These are phyloP conservation scores for Ameiurus melas DNA, from an alignment of 2,113 vertebrate species.

Conservation along the genomic window DNA sequence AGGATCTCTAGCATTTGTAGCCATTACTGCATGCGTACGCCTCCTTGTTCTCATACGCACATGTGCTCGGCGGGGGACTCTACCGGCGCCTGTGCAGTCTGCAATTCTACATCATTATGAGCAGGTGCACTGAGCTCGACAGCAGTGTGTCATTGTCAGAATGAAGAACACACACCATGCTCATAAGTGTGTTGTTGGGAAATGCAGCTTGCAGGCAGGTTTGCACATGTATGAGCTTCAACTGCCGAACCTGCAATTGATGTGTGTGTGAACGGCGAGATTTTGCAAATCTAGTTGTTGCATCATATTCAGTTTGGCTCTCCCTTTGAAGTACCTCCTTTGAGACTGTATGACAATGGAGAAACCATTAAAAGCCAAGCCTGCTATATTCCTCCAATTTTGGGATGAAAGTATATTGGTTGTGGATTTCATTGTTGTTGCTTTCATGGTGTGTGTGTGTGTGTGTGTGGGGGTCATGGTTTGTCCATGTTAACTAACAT, in stretches of 20 bases:
- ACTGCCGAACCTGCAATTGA: background rate
- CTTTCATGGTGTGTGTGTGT: background rate
- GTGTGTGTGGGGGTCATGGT: background rate
- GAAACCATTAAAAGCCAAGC: background rate
- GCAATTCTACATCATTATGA: constrained; percentile 55
- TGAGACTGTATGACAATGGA: background rate
- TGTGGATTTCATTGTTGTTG: background rate
- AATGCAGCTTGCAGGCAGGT: constrained; percentile 37
- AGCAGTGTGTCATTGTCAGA: constrained; percentile 51
- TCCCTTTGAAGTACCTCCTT: background rate
- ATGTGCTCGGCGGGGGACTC: constrained; percentile 39
- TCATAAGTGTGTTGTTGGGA: constrained; percentile 33
- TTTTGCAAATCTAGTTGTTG: constrained; percentile 1
- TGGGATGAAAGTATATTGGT: background rate
- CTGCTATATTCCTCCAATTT: background rate
- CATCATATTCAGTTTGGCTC: constrained; percentile 1
- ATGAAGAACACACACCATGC: background rate
- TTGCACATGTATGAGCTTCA: constrained; percentile 28
- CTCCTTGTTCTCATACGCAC: constrained; percentile 35
- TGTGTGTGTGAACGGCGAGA: background rate
- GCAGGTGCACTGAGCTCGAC: constrained; percentile 49
- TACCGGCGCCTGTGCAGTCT: constrained; percentile 34
- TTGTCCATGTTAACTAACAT: background rate
- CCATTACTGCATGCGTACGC: constrained; percentile 16
- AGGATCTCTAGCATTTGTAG: constrained; percentile 29